Conservation (phyloP, 1,140 invertebrate species). For the Dendrolimus kikuchii region DNA sequence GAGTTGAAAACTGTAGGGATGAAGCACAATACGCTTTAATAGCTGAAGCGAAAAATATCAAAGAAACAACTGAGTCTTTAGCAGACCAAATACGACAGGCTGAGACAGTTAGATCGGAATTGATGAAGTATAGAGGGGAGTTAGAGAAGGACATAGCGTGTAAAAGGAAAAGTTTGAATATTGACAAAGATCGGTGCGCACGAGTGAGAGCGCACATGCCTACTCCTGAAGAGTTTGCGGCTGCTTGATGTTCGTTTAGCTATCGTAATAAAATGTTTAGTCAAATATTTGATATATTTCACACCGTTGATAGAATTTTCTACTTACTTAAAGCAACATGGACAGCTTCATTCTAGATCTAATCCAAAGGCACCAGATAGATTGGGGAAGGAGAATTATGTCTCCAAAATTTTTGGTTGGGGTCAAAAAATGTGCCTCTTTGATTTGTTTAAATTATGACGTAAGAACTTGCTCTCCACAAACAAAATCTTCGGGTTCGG, state of each 20-base stretch:
- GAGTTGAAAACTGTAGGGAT: constrained; percentile 83
- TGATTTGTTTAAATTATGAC: no score
- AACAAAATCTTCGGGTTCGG: no score
- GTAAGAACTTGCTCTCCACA: no score
- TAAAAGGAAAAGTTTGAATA: constrained; percentile 79
- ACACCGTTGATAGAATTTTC: no score
- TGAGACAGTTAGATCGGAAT: constrained; percentile 72
- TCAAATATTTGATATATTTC: no score
- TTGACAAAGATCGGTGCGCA: constrained; percentile 79
- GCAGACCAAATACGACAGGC: constrained; percentile 74
- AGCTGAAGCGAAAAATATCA: constrained; percentile 46
- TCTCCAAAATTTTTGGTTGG: no score
- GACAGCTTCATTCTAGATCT: no score
- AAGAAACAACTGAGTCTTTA: constrained; percentile 36
- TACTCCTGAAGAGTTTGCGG: constrained; percentile 75
- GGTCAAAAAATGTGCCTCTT: no score
- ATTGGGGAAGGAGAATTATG: no score
- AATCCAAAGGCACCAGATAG: no score
- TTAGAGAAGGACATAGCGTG: constrained; percentile 82
- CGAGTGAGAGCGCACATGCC: constrained; percentile 78
- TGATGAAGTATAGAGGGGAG: constrained; percentile 75
- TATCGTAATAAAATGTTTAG: no score
- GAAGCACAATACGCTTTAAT: constrained; percentile 75
- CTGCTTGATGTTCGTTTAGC: constrained; percentile 1
- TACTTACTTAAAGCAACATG: no score